phyloP scores from a whole-genome alignment of 2,888 invertebrate genomes.

The Brassicogethes aeneus region DNA sequence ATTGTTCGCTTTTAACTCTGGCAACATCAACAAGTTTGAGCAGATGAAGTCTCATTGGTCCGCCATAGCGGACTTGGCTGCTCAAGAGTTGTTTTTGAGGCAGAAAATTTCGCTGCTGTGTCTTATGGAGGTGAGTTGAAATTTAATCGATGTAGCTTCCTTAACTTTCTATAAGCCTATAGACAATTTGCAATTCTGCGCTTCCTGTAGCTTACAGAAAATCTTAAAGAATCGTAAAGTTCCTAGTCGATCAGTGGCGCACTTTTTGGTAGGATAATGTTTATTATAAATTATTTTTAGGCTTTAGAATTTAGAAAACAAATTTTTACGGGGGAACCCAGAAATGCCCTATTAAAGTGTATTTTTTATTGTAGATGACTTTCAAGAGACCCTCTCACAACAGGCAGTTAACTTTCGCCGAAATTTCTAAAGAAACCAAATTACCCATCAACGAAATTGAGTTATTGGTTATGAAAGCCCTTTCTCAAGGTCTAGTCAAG shows the following conservation, averaged over 20 bases:
- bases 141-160: too few relatives aligned
- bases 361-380: too few relatives aligned
- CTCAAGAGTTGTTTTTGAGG: slow-evolving; percentile 70
- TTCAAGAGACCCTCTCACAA: slow-evolving; percentile 88
- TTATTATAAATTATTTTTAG: too few relatives aligned
- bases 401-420: slow-evolving; percentile 77
- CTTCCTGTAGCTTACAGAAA: too few relatives aligned
- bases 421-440: slow-evolving; percentile 80
- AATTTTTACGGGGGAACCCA: too few relatives aligned
- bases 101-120: slow-evolving; percentile 94
- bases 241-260: too few relatives aligned
- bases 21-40: slow-evolving; percentile 70
- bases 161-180: too few relatives aligned
- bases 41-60: slow-evolving; percentile 65
- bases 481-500: slow-evolving; percentile 86
- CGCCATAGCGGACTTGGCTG: slow-evolving; percentile 72
- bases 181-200: too few relatives aligned
- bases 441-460: slow-evolving; percentile 84
- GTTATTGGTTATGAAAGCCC: slow-evolving; percentile 93
- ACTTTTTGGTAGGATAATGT: too few relatives aligned
- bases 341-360: slow-evolving; percentile 6
- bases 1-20: slow-evolving; percentile 77
- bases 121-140: slow-evolving; percentile 86
- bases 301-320: too few relatives aligned
- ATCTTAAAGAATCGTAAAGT: too few relatives aligned